Base-by-base conservation (phyloP, 1,140 invertebrate species). In the Drosophila tsacasi region DNA sequence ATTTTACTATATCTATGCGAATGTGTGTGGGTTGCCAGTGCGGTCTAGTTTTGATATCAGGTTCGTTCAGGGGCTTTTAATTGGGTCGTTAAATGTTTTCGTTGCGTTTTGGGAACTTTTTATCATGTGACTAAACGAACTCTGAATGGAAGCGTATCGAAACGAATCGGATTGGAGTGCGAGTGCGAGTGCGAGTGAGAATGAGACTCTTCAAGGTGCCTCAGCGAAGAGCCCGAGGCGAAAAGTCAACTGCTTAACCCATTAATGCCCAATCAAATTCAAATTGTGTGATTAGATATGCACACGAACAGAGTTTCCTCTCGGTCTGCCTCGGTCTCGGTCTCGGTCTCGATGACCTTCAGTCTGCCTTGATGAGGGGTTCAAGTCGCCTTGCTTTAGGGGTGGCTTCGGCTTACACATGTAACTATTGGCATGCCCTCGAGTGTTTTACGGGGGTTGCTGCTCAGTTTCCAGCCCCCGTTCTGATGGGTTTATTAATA, bases 11-110 rank as follows among this genome's bases (percentile, higher is more conserved):
- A 83, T 81, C 74, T 73, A 74, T 80, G 76, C 63, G 65, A 82
- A 79, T 83, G 79, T 82, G 44, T 30, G 44, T 32, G 60, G 65
- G 44, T 25, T 47, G 64, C 32, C 15, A 23, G 35, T 46, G 35
- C 46, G 77, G 57, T 68, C 68, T 62, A 57, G 49, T 84, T 80
- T 80, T 89, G 81, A 89, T 89, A 89, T 89, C 84, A 89, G 66
- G 72, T 85, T 65, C 78, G 59, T 79, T 80, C 61, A 57, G 81
- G 64, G 82, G 80, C 75, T 90, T 89, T 89, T 89, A 89, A 89
- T 89, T 89, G 85, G 85, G 85, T 89, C 85, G 85, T 89, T 89
- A 89, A 89, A 89, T 81, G 82, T 76, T 81, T 74, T 71, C 66
- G 62, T 32, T 76, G 35, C 72, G n/a, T 55, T 55, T 49, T 49